A percentile compares a stretch with the other conserved stretches of the same genome.
phyloP scores from a whole-genome alignment of 2,888 invertebrate species.

The Epicampocera succincta region DNA sequence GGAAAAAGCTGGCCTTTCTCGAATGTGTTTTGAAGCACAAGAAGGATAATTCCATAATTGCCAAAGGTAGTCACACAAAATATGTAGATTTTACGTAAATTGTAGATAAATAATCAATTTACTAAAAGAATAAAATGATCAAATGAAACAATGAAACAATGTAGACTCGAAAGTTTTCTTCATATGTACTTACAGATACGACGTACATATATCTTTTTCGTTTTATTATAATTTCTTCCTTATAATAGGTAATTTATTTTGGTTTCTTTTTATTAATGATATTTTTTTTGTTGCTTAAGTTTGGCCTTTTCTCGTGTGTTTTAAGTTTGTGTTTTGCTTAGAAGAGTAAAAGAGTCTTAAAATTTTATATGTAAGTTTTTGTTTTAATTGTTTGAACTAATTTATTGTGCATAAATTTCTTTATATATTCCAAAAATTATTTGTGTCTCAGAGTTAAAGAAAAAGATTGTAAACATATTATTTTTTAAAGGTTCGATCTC shows the following conservation, averaged over 20 bases:
- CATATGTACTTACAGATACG: too few species aligned
- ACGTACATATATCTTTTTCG: not conserved
- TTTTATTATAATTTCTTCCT: conserved; percentile 23
- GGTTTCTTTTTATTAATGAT: not conserved
- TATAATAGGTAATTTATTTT: conserved; percentile 3
- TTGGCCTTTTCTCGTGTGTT: conserved; percentile 52
- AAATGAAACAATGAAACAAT: too few species aligned
- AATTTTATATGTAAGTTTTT: conserved; percentile 21
- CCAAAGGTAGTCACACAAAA: conserved; percentile 93
- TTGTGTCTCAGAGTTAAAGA: conserved; percentile 48
- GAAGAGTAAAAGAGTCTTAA: conserved; percentile 38
- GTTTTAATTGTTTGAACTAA: conserved; percentile 58
- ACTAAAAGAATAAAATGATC: not conserved
- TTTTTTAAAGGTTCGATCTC: conserved; percentile 42
- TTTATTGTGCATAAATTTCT: conserved; percentile 64
- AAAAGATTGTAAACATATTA: conserved; percentile 24
- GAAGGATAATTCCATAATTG: conserved; percentile 87
- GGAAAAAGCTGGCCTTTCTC: conserved; percentile 91
- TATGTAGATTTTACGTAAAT: conserved; percentile 82
- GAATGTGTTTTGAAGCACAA: conserved; percentile 91
- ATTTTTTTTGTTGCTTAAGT: conserved; percentile 51
- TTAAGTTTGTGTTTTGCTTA: conserved; percentile 27
- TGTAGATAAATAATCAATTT: not conserved
- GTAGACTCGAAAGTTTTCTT: too few species aligned
- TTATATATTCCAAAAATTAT: conserved; percentile 34